Conservation (phyloP, 2,113 vertebrate species). For the Callionymus lyra region DNA sequence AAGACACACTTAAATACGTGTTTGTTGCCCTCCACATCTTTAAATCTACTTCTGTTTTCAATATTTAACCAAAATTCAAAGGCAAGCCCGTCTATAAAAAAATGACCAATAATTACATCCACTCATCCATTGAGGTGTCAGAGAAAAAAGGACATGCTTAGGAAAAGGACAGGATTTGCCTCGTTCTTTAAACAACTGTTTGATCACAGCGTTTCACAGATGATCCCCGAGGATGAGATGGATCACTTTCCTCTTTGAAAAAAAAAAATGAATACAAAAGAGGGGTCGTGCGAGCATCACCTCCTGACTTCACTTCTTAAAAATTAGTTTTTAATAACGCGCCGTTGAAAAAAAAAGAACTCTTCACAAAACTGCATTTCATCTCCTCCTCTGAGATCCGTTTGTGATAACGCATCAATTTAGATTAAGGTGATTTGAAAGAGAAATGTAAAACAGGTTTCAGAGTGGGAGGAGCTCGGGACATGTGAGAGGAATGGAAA, state of each 20-base stretch:
- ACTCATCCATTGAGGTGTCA: slow-evolving; percentile 39
- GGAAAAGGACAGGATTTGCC: slow-evolving; percentile 22
- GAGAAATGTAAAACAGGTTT: slow-evolving; percentile 50
- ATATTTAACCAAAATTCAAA: no score
- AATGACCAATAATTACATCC: slow-evolving; percentile 53
- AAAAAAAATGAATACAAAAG: slow-evolving; percentile 44
- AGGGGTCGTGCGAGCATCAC: slow-evolving; percentile 54
- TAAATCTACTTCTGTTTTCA: no score
- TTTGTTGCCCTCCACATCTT: no score
- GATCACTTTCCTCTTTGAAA: slow-evolving; percentile 46
- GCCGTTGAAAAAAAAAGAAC: slow-evolving; percentile 53
- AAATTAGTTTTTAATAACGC: slow-evolving; percentile 48
- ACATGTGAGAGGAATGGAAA: slow-evolving; percentile 48
- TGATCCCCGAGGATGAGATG: slow-evolving; percentile 40
- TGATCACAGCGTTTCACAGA: slow-evolving; percentile 42
- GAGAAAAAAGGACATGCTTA: slow-evolving; percentile 16
- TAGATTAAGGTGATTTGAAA: slow-evolving; percentile 61
- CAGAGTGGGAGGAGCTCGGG: slow-evolving; percentile 36
- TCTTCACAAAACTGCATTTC: slow-evolving; percentile 40
- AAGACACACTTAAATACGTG: no score
- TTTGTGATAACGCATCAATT: slow-evolving; percentile 57
- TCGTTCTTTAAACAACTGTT: slow-evolving; percentile 36
- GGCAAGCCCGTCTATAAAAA: no score
- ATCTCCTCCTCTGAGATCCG: slow-evolving; percentile 51
- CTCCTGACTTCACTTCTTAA: slow-evolving; percentile 47